Base-by-base conservation (phyloP, 2,797 vertebrate species). In the Gymnoscopelus braueri region DNA sequence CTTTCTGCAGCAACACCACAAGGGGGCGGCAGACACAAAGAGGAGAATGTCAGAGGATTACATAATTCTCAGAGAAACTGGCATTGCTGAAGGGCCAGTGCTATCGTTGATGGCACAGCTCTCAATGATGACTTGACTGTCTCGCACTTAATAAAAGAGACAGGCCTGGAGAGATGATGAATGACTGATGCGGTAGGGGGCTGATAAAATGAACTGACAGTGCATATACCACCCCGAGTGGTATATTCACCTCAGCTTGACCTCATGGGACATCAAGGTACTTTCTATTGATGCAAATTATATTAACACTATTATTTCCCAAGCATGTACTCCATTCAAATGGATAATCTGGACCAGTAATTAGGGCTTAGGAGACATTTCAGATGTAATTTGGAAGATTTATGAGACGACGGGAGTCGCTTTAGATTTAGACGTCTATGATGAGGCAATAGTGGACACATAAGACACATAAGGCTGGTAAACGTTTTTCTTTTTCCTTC, bases 1-100 rank as follows among this genome's bases (percentile, higher is more conserved):
- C 95, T 95, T 49, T 95, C 97, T 99, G 91, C 0, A 14, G 39
- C 75, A 19, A 67, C 32, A 70, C 79, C 91, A 94, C 88, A 84
- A 66, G 90, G 64, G 84, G 90, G 90, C 69, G 51, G 64, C 88
- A 92, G 55, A 89, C 74, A 69, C 75, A 83, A 72, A 66, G 39
- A 44, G 15, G 12, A 32, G 26, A 84, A 62, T 0, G 12, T 80
- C 62, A 82, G 52, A 54, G 1, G 14, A 13, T 59, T 6, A 5
- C 26, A 47, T 44, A 13, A 48, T 60, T 10, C 19, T 49, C 11
- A 57, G 5, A 61, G 12, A 53, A 47, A 66, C 19, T 59, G 19
- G 10, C 47, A 11, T 19, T 8, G 3, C 7, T 5, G 55, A 35
- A 14, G 56, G 58, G 35, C 58, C 58, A 44, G n/a, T 3, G 39